Conservation (phyloP, 2,888 invertebrate genomes). For the Fragum fragum region DNA sequence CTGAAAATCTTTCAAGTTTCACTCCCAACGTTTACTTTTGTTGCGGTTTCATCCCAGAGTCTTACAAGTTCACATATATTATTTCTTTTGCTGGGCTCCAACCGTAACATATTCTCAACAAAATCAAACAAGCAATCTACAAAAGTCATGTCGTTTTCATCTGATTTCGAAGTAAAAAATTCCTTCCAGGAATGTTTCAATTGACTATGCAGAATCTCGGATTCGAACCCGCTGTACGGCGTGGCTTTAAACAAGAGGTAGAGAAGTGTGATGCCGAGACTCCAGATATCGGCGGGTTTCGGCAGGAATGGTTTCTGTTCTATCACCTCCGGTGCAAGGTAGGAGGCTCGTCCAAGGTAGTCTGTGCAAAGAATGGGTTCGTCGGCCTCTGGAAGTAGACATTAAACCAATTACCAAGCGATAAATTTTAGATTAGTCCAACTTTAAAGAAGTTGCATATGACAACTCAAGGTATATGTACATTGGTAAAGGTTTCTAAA, state of each 20-base stretch:
- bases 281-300: constrained; percentile 70
- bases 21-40: not conserved
- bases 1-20: not conserved
- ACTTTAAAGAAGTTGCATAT: no score
- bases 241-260: constrained; percentile 54
- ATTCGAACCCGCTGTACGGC: constrained; percentile 54
- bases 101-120: constrained; percentile 1
- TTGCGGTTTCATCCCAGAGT: constrained; percentile 38
- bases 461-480: no score
- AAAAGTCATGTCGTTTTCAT: not conserved
- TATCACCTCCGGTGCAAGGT: constrained; percentile 61
- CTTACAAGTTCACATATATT: constrained; percentile 45
- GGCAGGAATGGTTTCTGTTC: constrained; percentile 59
- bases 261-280: constrained; percentile 61
- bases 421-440: no score
- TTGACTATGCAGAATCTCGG: constrained; percentile 45
- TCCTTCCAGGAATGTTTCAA: constrained; percentile 41
- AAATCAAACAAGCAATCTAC: constrained; percentile 20
- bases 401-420: not conserved
- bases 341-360: constrained; percentile 66
- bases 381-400: constrained; percentile 37
- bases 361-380: constrained; percentile 64
- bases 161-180: constrained; percentile 26
- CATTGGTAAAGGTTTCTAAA: no score
- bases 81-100: constrained; percentile 24